Percentiles rank a stretch among this genome's conserved stretches.
These are phyloP conservation scores for Manis pentadactyla DNA, from an alignment of 2,797 vertebrate species.

Conservation along the genomic window DNA sequence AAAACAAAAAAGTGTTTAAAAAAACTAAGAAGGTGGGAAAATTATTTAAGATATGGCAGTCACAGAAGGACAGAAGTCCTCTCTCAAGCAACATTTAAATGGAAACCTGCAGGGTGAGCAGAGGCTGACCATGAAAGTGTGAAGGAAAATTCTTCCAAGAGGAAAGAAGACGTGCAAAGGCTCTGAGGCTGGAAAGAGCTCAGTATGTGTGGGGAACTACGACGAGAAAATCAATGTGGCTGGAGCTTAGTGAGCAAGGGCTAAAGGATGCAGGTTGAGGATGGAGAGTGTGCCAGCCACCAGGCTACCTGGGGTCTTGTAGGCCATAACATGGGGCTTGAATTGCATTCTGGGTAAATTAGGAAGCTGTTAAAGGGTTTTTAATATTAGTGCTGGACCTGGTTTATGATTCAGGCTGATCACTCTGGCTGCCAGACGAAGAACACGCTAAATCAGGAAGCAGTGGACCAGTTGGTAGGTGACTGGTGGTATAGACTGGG, in stretches of 20 bases:
- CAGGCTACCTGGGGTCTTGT: neutral
- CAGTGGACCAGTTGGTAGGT: neutral
- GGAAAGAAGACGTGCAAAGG: neutral
- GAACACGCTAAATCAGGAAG: neutral
- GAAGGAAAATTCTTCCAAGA: neutral
- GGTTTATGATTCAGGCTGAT: neutral
- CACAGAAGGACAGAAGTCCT: neutral
- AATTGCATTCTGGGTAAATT: neutral
- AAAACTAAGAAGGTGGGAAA: neutral
- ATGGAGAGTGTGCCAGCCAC: neutral
- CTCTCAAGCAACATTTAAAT: neutral
- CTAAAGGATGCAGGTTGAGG: neutral
- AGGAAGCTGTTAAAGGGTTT: neutral
- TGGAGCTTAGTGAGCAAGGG: neutral
- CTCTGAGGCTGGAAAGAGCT: neutral
- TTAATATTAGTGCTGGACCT: neutral
- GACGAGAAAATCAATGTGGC: neutral
- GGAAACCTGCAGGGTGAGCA: neutral
- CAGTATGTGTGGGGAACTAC: neutral
- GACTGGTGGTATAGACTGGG: neutral
- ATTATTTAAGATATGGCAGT: neutral
- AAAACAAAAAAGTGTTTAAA: neutral
- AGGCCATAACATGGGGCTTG: neutral
- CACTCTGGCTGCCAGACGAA: neutral
- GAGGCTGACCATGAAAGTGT: neutral